Percentiles rank a stretch among this genome's conserved stretches.
phyloP scores from a whole-genome alignment of 2,888 invertebrate species.

The Rhagophthalmus giganteus region DNA sequence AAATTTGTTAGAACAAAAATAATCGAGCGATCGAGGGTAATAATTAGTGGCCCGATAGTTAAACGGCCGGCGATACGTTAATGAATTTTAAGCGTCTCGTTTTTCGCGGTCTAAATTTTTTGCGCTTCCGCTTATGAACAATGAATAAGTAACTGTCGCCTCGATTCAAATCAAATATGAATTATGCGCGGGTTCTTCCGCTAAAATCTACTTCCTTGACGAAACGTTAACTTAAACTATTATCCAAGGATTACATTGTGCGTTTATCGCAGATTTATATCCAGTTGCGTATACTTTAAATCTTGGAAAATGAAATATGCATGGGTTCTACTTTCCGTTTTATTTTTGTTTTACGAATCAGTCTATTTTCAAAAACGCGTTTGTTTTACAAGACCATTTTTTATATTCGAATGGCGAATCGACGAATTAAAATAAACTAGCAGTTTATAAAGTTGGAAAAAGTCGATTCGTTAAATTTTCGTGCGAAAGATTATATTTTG shows the following conservation, averaged over 20 bases:
- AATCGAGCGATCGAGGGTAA: neutral
- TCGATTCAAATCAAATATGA: constrained; percentile 10
- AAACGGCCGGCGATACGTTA: neutral
- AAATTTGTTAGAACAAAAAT: too few relatives aligned
- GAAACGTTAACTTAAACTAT: constrained; percentile 11
- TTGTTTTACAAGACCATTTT: too few relatives aligned
- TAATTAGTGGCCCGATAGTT: constrained; percentile 2
- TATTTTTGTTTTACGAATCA: constrained; percentile 22
- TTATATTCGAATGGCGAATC: too few relatives aligned
- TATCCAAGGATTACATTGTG: constrained; percentile 14
- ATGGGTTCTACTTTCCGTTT: constrained; percentile 15
- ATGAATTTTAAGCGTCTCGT: neutral
- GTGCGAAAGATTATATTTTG: too few relatives aligned
- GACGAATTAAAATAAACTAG: too few relatives aligned
- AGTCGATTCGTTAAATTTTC: too few relatives aligned
- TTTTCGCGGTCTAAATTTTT: neutral
- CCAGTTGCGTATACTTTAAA: constrained; percentile 4
- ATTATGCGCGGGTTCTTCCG: constrained; percentile 9
- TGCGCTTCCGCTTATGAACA: neutral
- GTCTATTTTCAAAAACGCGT: too few relatives aligned
- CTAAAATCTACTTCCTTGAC: constrained; percentile 13
- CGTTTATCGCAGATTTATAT: constrained; percentile 17
- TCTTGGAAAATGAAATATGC: constrained; percentile 19
- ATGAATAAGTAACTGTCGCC: constrained; percentile 3
- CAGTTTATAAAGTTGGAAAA: too few relatives aligned